Conservation (phyloP, 2,113 vertebrate species). For the Dasypus novemcinctus region DNA sequence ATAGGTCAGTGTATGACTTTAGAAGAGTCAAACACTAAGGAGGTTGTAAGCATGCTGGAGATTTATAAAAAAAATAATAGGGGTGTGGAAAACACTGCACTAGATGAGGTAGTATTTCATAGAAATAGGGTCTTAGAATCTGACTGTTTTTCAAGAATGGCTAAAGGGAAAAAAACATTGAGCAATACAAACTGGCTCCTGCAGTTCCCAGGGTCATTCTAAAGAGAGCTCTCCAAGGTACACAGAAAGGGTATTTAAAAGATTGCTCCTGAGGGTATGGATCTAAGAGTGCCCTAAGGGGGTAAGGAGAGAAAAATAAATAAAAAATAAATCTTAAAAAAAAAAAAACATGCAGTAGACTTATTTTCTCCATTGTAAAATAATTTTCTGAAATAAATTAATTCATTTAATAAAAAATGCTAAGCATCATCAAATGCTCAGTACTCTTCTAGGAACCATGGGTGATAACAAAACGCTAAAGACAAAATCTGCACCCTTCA, state of each 20-base stretch:
- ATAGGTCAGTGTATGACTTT: slow-evolving; percentile 61
- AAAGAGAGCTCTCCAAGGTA: not conserved
- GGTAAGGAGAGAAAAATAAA: too few relatives aligned
- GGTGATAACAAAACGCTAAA: not conserved
- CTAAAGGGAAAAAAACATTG: not conserved
- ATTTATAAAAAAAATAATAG: not conserved
- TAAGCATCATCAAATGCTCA: not conserved
- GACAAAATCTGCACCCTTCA: not conserved
- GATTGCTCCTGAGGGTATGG: not conserved
- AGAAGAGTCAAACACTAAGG: slow-evolving; percentile 28
- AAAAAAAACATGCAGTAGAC: not conserved
- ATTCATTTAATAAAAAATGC: not conserved
- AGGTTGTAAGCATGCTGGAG: not conserved
- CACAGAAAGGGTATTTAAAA: not conserved
- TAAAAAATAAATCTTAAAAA: too few relatives aligned
- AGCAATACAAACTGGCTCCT: not conserved
- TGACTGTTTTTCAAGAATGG: not conserved
- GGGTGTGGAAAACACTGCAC: not conserved
- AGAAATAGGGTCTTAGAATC: not conserved
- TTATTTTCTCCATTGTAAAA: not conserved
- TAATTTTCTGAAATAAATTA: not conserved
- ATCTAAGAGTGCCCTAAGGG: not conserved
- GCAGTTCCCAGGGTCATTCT: not conserved
- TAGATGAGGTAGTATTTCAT: not conserved
- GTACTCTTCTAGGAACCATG: not conserved